Conservation (phyloP, 2,888 invertebrate genomes). For the Caenorhabditis sulstoni region DNA sequence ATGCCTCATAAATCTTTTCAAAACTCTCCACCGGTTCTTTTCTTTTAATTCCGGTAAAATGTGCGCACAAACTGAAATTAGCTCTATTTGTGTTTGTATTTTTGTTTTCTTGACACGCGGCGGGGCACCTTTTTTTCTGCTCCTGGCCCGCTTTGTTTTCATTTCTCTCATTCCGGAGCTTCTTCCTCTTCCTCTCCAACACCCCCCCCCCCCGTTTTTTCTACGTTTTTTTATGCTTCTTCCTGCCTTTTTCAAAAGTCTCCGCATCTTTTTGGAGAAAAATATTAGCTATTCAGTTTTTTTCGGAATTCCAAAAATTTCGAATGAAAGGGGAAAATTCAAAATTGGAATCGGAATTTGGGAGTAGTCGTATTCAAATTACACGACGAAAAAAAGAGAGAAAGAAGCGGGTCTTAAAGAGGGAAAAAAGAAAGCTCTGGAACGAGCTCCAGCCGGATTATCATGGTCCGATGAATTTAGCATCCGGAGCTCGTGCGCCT, state of each 20-base stretch:
- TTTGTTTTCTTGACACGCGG: neutral
- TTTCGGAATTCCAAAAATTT: neutral
- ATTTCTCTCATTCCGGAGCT: too few species aligned
- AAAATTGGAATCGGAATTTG: neutral
- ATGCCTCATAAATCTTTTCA: too few species aligned
- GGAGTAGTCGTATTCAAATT: too few species aligned
- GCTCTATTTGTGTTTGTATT: neutral
- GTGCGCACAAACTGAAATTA: neutral
- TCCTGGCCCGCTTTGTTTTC: neutral
- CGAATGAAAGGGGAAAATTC: neutral
- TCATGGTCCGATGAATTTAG: conserved; percentile 9
- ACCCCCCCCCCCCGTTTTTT: too few species aligned
- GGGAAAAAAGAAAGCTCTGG: neutral
- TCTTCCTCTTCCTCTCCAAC: too few species aligned
- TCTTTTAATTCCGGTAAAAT: neutral
- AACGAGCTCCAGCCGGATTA: conserved; percentile 2
- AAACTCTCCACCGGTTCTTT: too few species aligned
- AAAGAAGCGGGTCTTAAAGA: neutral
- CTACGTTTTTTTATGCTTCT: too few species aligned
- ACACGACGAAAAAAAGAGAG: neutral
- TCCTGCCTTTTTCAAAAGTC: too few species aligned
- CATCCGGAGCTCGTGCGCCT: too few species aligned
- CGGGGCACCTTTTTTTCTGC: neutral
- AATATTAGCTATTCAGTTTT: neutral
- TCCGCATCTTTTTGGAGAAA: too few species aligned